Percentiles rank a stretch among this genome's conserved stretches.
These are phyloP conservation scores for Anthopleura sola DNA, from an alignment of 64 coral and sea anemone species.

Conservation along the genomic window DNA sequence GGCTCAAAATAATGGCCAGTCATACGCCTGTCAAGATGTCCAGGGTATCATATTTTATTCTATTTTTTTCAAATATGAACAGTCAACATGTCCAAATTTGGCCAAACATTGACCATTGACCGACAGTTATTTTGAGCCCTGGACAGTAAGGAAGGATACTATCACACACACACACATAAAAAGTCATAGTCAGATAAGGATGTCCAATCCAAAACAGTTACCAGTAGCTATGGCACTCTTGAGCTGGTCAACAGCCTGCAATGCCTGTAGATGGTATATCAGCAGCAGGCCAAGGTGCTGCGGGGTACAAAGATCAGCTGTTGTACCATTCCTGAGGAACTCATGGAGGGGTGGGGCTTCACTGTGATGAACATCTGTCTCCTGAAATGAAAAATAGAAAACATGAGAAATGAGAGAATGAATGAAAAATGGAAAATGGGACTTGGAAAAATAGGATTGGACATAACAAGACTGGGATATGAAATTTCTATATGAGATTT, in stretches of 20 bases:
- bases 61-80: no score
- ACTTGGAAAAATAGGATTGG: no score
- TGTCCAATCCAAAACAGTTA: constrained; percentile 26
- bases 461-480: no score
- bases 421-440: neutral
- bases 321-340: constrained; percentile 74
- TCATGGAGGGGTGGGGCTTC: constrained; percentile 87
- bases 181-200: no score
- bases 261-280: constrained; percentile 97
- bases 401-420: no score
- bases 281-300: constrained; percentile 93
- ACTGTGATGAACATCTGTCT: constrained; percentile 90
- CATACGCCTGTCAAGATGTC: no score
- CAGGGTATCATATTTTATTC: neutral
- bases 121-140: no score
- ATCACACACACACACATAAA: neutral
- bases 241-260: constrained; percentile 94
- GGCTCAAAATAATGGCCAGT: no score
- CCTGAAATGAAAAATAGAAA: constrained; percentile 57
- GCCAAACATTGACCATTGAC: no score
- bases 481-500: no score
- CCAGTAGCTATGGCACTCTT: constrained; percentile 60
- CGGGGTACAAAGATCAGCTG: constrained; percentile 85
- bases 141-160: no score
- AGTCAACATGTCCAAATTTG: no score